phyloP scores from a whole-genome alignment of 2,797 vertebrate genomes.

The Malurus leucopterus region DNA sequence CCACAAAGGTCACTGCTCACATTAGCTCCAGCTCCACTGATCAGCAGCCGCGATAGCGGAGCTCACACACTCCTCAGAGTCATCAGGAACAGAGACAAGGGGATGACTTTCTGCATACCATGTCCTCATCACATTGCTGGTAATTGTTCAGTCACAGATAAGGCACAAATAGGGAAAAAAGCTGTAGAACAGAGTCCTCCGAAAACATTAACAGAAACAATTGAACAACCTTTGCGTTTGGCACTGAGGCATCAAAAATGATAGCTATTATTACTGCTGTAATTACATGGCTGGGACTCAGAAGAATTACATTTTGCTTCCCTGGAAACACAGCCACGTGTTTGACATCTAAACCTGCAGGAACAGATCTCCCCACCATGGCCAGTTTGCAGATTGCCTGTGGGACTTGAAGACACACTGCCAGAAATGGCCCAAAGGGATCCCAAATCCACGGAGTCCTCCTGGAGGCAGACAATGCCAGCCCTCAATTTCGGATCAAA shows the following conservation, averaged over 20 bases:
- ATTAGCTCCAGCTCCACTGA: background rate
- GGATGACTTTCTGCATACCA: background rate
- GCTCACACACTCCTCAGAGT: background rate
- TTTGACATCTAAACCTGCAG: background rate
- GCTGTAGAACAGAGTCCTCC: background rate
- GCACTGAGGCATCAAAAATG: background rate
- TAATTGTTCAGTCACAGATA: constrained; percentile 13
- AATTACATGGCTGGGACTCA: background rate
- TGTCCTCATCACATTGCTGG: background rate
- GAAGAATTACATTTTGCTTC: background rate
- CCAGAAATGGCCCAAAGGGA: background rate
- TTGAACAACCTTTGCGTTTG: background rate
- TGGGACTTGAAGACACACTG: rapidly evolving
- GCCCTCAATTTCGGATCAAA: background rate
- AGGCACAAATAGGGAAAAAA: background rate
- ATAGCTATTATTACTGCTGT: constrained; percentile 9
- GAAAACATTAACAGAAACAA: background rate
- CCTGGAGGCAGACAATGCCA: background rate
- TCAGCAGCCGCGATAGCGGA: constrained; percentile 6
- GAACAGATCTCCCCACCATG: background rate
- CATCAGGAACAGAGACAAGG: background rate
- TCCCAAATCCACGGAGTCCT: background rate
- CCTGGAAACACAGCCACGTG: background rate
- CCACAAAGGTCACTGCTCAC: background rate
- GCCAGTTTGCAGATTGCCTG: background rate